phyloP scores from a whole-genome alignment of 1,140 invertebrate species.

The Palaemon carinicauda region DNA sequence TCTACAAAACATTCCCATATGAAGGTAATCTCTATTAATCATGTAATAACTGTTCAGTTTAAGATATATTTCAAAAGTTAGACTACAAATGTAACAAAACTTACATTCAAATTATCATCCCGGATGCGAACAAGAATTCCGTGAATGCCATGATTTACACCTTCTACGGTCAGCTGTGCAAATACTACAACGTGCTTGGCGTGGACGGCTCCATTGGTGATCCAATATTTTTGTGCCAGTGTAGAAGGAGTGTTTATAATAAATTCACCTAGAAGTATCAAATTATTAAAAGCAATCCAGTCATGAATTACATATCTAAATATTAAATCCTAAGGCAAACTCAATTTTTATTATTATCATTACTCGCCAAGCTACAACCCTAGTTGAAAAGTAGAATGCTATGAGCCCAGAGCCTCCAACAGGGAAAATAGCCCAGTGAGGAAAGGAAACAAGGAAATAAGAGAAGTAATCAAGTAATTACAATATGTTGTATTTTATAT shows the following conservation, averaged over 20 bases:
- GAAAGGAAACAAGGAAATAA: too few species aligned
- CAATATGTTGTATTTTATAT: too few species aligned
- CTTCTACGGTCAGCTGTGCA: constrained; percentile 62
- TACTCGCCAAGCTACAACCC: too few species aligned
- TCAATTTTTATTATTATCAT: too few species aligned
- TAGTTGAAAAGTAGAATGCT: too few species aligned
- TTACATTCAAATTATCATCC: constrained; percentile 62
- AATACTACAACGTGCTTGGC: constrained; percentile 64
- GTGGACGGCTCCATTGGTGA: constrained; percentile 65
- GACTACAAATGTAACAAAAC: neutral
- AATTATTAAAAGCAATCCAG: neutral
- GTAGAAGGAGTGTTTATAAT: constrained; percentile 63
- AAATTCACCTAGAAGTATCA: constrained; percentile 60
- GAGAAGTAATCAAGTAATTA: too few species aligned
- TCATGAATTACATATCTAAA: neutral
- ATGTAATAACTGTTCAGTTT: too few species aligned
- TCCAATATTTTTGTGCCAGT: constrained; percentile 65
- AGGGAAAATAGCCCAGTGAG: too few species aligned
- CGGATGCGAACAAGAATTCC: constrained; percentile 63
- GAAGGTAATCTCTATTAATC: too few species aligned
- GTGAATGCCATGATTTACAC: constrained; percentile 62
- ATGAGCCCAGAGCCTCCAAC: too few species aligned
- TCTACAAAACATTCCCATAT: too few species aligned
- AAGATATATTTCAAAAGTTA: neutral
- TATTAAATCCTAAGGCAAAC: neutral